Evolutionary conservation across 2,888 invertebrate species (phyloP).

Genomic region (Ophraella communa): DNA sequence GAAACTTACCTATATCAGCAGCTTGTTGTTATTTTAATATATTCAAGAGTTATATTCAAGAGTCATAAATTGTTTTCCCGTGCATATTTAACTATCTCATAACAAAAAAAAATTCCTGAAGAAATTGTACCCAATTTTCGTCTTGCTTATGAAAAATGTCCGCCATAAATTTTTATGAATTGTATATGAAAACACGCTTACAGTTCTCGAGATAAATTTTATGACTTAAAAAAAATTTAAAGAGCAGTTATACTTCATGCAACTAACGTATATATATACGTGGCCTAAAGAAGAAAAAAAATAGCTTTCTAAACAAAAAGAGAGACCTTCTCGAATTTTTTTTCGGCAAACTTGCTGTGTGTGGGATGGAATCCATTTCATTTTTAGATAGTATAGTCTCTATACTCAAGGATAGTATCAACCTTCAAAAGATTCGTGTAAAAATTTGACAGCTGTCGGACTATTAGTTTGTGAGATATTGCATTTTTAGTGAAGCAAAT

Average conservation of each 20-base stretch:
- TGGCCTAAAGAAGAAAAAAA: too few species aligned
- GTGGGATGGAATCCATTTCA: too few species aligned
- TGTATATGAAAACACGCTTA: conserved; percentile 18
- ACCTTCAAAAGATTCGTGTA: too few species aligned
- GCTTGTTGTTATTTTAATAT: neutral
- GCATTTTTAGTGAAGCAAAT: too few species aligned
- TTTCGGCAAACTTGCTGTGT: too few species aligned
- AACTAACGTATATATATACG: neutral
- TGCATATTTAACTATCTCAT: neutral
- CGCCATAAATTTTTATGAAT: conserved; percentile 18
- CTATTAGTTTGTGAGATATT: too few species aligned
- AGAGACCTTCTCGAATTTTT: too few species aligned
- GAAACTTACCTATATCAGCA: neutral
- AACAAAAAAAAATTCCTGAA: neutral
- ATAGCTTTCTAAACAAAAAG: too few species aligned
- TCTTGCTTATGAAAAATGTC: conserved; percentile 16
- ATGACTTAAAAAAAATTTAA: conserved; percentile 14
- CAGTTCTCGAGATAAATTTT: conserved; percentile 3
- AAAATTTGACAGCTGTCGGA: too few species aligned
- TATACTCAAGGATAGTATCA: too few species aligned
- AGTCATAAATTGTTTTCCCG: neutral
- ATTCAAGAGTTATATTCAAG: neutral
- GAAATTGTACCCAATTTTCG: neutral
- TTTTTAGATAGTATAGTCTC: too few species aligned
- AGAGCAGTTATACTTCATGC: conserved; percentile 12